Base-by-base conservation (phyloP, 2,113 vertebrate species). In the Otus sunia region DNA sequence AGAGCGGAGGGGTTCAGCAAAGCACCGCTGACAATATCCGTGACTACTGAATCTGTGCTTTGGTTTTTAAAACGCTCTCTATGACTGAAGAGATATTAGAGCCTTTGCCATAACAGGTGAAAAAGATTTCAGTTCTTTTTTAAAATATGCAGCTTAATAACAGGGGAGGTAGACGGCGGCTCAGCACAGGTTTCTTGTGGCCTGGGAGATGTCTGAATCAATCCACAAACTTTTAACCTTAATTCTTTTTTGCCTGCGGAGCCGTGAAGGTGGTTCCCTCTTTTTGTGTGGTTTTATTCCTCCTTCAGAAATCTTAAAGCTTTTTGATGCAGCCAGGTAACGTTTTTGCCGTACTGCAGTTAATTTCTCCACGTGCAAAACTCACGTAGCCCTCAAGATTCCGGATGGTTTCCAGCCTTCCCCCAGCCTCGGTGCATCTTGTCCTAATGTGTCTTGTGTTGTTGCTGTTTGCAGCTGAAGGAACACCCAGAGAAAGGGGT, bases 401-500 rank as follows among this genome's bases (percentile, higher is more conserved):
- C 66, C 2, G 1, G 32, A 5, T 5, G 2, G 11, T 63, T 94
- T 59, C 67, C 58, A 27, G 49, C 20, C 43, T 50, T 71, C 47
- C 74, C 1, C 1, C 5, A 17, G 55, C 21, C 52, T 43, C 4
- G 4, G 26, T 20, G 15, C 0, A 0, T 29, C 34, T 17, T 2
- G 7, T 63, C 43, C 55, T 90, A 74, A 86, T 27, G n/a, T 5
- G 64, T 34, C 11, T 12, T 22, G 12, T 3, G 1, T 21, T 69
- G 4, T n/a, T 5, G 52, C n/a, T 29, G 18, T 66, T 86, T 68
- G 3, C 94, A 99, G 99, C 97, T 99, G 97, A 99, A 99, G 96
- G 99, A 99, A 86, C 99, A 99, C 94, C 98, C 98, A 0, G 99
- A 99, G 97, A 98, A 89, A 6, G 99, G 99, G 2, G 97, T 99